A percentile compares a stretch with the other conserved stretches of the same genome.
These are phyloP conservation scores for Tetranychus cinnabarinus DNA, from an alignment of 1,140 invertebrate genomes.

Conservation along the genomic window DNA sequence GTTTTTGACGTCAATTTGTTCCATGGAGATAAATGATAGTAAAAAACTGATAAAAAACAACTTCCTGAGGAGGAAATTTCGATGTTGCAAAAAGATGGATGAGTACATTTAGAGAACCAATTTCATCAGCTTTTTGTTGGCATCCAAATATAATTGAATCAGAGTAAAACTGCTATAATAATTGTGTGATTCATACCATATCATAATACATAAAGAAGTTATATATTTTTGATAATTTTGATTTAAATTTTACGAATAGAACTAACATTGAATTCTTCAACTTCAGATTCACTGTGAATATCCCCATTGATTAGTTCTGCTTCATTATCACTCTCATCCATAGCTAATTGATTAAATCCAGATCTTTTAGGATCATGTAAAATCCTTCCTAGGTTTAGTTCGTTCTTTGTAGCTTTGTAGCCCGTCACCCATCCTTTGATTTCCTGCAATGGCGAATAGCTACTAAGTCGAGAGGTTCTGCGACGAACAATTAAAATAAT, in stretches of 20 bases:
- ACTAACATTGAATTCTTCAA: conserved; percentile 2
- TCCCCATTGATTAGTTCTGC: not conserved
- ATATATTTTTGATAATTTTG: not conserved
- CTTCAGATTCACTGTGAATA: conserved; percentile 1
- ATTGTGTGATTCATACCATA: not conserved
- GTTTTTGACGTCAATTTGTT: too few species aligned
- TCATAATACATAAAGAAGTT: not conserved
- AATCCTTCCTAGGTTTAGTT: not conserved
- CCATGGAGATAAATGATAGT: too few species aligned
- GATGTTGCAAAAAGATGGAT: too few species aligned
- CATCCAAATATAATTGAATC: too few species aligned
- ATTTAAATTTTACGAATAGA: not conserved
- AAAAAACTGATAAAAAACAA: too few species aligned
- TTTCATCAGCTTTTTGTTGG: too few species aligned
- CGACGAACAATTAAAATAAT: not conserved
- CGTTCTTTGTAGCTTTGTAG: not conserved
- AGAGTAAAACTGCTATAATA: too few species aligned
- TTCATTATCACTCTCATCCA: not conserved
- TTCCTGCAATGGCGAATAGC: not conserved
- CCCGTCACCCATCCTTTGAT: not conserved
- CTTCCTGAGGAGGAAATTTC: too few species aligned
- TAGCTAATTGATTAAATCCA: not conserved
- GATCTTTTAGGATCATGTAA: not conserved
- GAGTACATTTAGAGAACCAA: too few species aligned
- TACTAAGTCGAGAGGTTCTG: not conserved